Percentiles rank a stretch among this genome's conserved stretches.
Conservation (phyloP, 2,797 vertebrate species). For the Notamacropus eugenii region DNA sequence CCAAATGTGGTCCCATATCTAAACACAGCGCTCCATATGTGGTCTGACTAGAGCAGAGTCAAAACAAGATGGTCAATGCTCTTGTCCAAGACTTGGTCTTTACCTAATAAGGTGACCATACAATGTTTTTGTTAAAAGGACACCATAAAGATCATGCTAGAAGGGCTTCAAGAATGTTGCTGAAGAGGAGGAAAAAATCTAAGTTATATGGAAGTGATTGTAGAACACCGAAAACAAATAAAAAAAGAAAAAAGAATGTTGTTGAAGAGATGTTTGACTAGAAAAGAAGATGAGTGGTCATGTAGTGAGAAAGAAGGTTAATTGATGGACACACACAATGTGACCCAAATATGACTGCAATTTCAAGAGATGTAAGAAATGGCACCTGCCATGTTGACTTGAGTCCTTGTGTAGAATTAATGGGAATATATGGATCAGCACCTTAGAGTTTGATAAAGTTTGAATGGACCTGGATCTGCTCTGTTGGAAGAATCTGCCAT, state of each 20-base stretch:
- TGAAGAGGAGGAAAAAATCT: too few relatives aligned
- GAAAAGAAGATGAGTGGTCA: neutral
- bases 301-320: neutral
- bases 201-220: too few relatives aligned
- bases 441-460: neutral
- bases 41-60: neutral
- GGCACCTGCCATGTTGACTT: neutral
- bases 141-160: neutral
- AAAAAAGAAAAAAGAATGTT: too few relatives aligned
- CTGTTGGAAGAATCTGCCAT: neutral
- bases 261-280: neutral
- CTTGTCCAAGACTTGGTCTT: neutral
- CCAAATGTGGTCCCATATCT: neutral
- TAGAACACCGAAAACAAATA: too few relatives aligned
- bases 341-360: neutral
- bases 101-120: neutral
- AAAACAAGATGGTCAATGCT: neutral
- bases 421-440: neutral
- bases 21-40: neutral
- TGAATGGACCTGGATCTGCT: neutral
- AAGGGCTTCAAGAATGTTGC: neutral
- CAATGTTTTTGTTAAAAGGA: neutral
- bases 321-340: neutral
- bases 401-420: neutral
- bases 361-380: neutral